Conservation (phyloP, 2,888 invertebrate species). For the Agonopterix arenella region DNA sequence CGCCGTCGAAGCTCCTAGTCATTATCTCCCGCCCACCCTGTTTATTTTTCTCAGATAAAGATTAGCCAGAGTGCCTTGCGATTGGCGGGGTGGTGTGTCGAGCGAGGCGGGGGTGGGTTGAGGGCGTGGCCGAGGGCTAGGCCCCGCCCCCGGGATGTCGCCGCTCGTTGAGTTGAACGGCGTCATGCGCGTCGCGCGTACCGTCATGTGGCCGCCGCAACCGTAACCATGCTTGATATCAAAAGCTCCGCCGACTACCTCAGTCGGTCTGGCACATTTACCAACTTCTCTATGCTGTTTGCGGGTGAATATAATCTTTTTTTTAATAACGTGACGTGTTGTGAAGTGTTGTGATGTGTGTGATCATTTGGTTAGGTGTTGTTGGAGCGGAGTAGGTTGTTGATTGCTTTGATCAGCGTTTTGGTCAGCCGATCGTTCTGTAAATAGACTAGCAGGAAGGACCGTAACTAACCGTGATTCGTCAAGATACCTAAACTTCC, state of each 20-base stretch:
- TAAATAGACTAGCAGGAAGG: too few relatives aligned
- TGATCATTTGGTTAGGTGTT: not conserved
- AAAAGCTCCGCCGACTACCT: conserved; percentile 94
- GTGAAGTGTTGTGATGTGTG: conserved; percentile 26
- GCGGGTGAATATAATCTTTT: conserved; percentile 82
- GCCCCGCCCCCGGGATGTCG: conserved; percentile 15
- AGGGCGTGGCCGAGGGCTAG: conserved; percentile 38
- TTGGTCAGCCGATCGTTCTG: not conserved
- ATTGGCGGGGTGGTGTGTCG: conserved; percentile 58
- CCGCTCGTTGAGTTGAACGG: conserved; percentile 19
- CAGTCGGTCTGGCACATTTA: conserved; percentile 92
- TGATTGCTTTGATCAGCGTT: not conserved
- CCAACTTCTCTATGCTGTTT: conserved; percentile 97
- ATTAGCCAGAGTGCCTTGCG: conserved; percentile 67
- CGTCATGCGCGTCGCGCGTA: conserved; percentile 43
- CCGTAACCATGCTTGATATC: conserved; percentile 88
- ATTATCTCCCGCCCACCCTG: conserved; percentile 73
- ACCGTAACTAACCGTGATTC: too few relatives aligned
- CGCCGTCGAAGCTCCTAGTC: conserved; percentile 53
- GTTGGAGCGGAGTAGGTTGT: not conserved
- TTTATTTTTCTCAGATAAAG: conserved; percentile 76
- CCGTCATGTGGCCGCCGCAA: conserved; percentile 45
- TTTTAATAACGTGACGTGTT: conserved; percentile 35
- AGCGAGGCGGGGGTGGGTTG: conserved; percentile 21
- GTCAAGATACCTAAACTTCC: too few relatives aligned